Evolutionary conservation across 2,888 invertebrate species (phyloP).

Genomic region (Cacoxenus indagator): DNA sequence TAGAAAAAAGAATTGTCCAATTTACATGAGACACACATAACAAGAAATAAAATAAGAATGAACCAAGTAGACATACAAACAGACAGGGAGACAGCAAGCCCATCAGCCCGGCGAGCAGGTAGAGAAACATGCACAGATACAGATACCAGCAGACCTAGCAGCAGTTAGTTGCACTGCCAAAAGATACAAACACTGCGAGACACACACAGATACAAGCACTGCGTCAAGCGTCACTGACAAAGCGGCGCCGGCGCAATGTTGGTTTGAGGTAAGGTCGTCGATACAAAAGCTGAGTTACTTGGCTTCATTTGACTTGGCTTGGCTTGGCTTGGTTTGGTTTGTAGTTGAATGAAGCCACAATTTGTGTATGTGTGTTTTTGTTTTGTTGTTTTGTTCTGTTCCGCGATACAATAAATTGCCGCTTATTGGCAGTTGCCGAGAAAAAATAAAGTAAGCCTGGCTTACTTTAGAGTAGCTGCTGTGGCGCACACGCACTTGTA

Average conservation of each 20-base stretch:
- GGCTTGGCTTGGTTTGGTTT: not conserved
- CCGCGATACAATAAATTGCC: constrained; percentile 16
- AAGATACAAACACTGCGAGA: not conserved
- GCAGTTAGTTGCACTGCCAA: not conserved
- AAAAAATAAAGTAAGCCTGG: not conserved
- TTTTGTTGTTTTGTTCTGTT: not conserved
- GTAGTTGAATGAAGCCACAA: too few relatives aligned
- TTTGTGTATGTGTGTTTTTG: too few relatives aligned
- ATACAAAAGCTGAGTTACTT: not conserved
- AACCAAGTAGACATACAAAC: not conserved
- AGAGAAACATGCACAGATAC: not conserved
- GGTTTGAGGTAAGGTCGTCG: constrained; percentile 13
- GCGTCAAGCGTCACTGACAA: not conserved
- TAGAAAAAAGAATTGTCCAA: constrained; percentile 9
- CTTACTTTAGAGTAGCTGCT: not conserved
- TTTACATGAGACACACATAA: not conserved
- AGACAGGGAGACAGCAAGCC: not conserved
- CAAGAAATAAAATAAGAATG: not conserved
- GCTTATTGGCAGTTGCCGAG: constrained; percentile 4
- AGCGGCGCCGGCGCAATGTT: constrained; percentile 11
- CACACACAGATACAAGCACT: not conserved
- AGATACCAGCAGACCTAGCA: too few relatives aligned
- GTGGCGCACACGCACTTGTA: constrained; percentile 5
- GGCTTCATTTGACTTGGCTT: not conserved
- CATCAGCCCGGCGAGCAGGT: not conserved